phyloP scores from a whole-genome alignment of 2,888 invertebrate genomes.

The Thereva unica region DNA sequence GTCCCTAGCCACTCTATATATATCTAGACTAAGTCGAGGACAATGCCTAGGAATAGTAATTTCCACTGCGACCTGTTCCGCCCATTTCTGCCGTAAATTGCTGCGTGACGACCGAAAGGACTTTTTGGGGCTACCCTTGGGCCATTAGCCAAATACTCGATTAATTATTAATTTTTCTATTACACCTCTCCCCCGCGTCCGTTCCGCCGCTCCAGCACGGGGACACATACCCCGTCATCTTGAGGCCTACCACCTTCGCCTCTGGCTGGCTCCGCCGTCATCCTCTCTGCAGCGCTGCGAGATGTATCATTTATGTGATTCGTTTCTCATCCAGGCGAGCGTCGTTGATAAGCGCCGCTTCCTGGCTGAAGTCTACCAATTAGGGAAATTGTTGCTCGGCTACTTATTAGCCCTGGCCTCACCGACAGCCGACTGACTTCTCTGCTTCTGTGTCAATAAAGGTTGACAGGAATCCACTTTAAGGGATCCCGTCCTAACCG shows the following conservation, averaged over 20 bases:
- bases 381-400: background rate
- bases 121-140: conserved; percentile 6
- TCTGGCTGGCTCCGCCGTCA: too few species aligned
- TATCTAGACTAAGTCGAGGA: conserved; percentile 16
- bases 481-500: background rate
- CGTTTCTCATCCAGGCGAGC: too few species aligned
- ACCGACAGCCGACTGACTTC: background rate
- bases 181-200: conserved; percentile 7
- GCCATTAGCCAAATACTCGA: conserved; percentile 40
- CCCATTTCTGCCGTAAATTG: conserved; percentile 18
- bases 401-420: background rate
- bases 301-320: too few species aligned
- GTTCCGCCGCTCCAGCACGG: background rate
- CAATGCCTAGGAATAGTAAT: conserved; percentile 2
- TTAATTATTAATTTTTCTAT: conserved; percentile 41
- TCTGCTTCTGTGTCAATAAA: background rate
- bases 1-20: conserved; percentile 49
- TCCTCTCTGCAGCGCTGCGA: too few species aligned
- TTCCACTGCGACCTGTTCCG: background rate
- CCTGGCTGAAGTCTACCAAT: too few species aligned
- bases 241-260: too few species aligned
- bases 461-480: conserved; percentile 10
- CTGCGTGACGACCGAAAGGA: background rate
- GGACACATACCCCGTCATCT: too few species aligned
- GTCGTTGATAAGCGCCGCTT: too few species aligned